These are phyloP conservation scores for Philereme transversata DNA, from an alignment of 2,888 invertebrate genomes.

Conservation along the genomic window DNA sequence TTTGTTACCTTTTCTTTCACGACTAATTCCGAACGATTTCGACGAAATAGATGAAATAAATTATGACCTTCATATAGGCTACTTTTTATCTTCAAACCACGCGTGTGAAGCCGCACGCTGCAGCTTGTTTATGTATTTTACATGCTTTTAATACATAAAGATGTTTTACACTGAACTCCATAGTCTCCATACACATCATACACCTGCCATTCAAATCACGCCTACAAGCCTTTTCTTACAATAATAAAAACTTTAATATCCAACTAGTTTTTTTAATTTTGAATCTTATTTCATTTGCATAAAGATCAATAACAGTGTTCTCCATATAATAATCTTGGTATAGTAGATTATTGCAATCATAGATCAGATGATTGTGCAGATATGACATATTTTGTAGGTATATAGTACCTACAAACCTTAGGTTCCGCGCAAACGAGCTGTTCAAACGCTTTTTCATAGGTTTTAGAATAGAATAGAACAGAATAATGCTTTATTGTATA, in stretches of 20 bases:
- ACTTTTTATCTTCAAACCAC: no score
- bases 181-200: conserved; percentile 49
- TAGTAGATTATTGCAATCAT: conserved; percentile 42
- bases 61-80: no score
- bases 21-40: no score
- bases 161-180: conserved; percentile 48
- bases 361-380: conserved; percentile 40
- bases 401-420: no score
- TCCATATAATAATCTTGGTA: conserved; percentile 41
- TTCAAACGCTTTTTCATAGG: no score
- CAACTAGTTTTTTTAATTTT: conserved; percentile 12
- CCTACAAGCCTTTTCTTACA: conserved; percentile 52
- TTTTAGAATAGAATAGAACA: no score
- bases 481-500: no score
- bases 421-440: no score
- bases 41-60: no score
- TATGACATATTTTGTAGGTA: neutral
- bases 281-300: conserved; percentile 20
- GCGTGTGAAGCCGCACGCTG: no score
- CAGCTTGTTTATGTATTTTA: conserved; percentile 26
- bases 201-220: conserved; percentile 75
- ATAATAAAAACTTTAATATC: conserved; percentile 1
- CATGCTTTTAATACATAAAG: conserved; percentile 52
- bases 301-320: conserved; percentile 30
- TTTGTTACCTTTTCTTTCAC: no score